Conservation (phyloP, 37 sponge, comb jelly and placozoan genomes). For the Mnemiopsis leidyi region DNA sequence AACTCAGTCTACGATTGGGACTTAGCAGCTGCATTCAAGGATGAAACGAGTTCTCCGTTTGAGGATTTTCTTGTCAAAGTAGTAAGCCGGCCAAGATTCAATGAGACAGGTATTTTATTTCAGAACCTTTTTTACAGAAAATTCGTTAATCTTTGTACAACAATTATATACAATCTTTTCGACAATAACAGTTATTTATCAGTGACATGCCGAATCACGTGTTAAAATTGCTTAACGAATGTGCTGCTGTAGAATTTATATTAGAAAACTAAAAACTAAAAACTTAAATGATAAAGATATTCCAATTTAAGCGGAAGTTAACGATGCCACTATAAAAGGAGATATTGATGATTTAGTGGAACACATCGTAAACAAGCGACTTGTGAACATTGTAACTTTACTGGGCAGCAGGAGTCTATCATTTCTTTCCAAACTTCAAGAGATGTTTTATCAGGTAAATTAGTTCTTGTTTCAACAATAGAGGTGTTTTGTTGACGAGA, state of each 20-base stretch:
- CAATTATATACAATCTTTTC: too few relatives aligned
- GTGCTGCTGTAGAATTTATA: too few relatives aligned
- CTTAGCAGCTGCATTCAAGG: background rate
- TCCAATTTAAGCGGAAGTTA: background rate
- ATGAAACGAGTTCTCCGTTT: background rate
- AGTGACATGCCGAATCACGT: too few relatives aligned
- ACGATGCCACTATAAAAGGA: background rate
- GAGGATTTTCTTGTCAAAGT: constrained; percentile 11
- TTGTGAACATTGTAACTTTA: background rate
- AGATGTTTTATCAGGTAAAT: constrained; percentile 13
- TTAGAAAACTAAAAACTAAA: too few relatives aligned
- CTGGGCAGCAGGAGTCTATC: background rate
- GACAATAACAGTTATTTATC: too few relatives aligned
- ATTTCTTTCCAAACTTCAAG: background rate
- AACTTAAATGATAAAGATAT: too few relatives aligned
- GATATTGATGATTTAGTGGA: background rate
- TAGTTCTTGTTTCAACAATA: too few relatives aligned
- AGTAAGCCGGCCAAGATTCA: background rate
- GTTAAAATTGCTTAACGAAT: too few relatives aligned
- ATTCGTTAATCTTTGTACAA: too few relatives aligned
- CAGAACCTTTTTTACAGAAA: too few relatives aligned
- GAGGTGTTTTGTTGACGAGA: too few relatives aligned
- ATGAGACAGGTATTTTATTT: background rate
- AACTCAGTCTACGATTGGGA: constrained; percentile 38
- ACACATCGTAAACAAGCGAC: background rate